phyloP scores from a whole-genome alignment of 2,888 invertebrate genomes.

The Rhogogaster chlorosoma region DNA sequence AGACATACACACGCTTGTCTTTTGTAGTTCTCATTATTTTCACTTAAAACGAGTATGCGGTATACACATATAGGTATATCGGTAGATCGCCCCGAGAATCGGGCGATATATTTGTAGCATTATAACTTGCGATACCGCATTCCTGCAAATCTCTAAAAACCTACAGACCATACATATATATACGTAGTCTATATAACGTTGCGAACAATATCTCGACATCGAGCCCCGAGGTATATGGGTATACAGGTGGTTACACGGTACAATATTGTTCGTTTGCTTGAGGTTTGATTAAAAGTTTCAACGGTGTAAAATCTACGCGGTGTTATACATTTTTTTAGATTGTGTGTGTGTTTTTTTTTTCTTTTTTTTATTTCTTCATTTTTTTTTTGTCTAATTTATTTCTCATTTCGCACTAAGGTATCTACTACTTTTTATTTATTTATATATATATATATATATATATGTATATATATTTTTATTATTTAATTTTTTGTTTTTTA shows the following conservation, averaged over 20 bases:
- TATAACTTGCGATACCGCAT: not conserved
- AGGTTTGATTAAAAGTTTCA: constrained; percentile 23
- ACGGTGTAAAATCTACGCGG: constrained; percentile 39
- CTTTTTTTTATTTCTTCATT: constrained; percentile 35
- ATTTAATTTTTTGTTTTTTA: constrained; percentile 33
- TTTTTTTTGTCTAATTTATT: not conserved
- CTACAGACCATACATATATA: not conserved
- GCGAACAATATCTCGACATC: constrained; percentile 32
- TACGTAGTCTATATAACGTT: not conserved
- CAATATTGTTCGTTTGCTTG: constrained; percentile 26
- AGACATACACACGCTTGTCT: not conserved
- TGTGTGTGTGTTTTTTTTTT: not conserved
- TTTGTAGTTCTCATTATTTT: not conserved
- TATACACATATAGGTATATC: not conserved
- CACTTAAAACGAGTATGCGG: not conserved
- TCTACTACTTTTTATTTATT: constrained; percentile 35
- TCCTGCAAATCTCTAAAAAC: not conserved
- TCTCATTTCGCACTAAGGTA: constrained; percentile 37
- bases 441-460: too few relatives aligned
- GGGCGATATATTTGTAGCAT: not conserved
- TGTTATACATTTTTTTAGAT: constrained; percentile 22
- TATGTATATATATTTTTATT: not conserved
- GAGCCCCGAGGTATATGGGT: constrained; percentile 26
- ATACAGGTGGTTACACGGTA: not conserved
- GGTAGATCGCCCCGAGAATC: not conserved